Base-by-base conservation (phyloP, 2,888 invertebrate genomes). In the Eupithecia centaureata region DNA sequence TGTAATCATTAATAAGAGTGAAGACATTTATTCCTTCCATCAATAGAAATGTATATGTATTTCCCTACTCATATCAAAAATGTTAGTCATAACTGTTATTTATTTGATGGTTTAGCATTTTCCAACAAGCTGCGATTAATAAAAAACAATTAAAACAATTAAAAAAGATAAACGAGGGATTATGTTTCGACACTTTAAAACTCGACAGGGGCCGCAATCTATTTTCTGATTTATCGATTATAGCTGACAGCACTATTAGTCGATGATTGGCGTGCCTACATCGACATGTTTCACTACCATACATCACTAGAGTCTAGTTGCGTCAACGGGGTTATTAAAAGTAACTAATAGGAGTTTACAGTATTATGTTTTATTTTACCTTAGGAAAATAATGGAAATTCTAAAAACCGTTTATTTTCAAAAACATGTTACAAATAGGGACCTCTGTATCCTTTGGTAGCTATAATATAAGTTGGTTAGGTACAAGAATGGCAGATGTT, bases 161-260 rank as follows among this genome's bases (percentile, higher is more conserved):
- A 79, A 70, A 76, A 76, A 75, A 80, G 82, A 79, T 81, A 52
- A 60, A 65, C 52, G 59, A 42, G 51, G 18, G 38, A 61, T 70
- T 67, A 65, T 62, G 68, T 73, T 72, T 65, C 68, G 58, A 73
- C 71, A 60, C 63, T 69, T 67, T 66, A 73, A 73, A 72, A 73
- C 68, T 58, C 64, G 75, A 72, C 73, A 68, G 54, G 65, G 63
- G 68, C 69, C 61, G 66, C 63, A 77, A 77, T 77, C 77, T 78
- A 76, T 78, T 75, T 82, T 78, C 77, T 77, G 80, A 79, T 78
- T 76, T 80, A 83, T 83, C 84, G 85, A 86, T 87, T 83, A 84
- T 78, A 76, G 74, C 82, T 82, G 86, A 86, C 86, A 86, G 83
- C 80, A 82, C 86, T 83, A 86, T 87, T 82, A 85, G 82, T 76